Evolutionary conservation across 2,113 vertebrate genomes (phyloP), one percentile per base, ranked within the genome.

Genomic region (Sarotherodon lohbergeri): DNA sequence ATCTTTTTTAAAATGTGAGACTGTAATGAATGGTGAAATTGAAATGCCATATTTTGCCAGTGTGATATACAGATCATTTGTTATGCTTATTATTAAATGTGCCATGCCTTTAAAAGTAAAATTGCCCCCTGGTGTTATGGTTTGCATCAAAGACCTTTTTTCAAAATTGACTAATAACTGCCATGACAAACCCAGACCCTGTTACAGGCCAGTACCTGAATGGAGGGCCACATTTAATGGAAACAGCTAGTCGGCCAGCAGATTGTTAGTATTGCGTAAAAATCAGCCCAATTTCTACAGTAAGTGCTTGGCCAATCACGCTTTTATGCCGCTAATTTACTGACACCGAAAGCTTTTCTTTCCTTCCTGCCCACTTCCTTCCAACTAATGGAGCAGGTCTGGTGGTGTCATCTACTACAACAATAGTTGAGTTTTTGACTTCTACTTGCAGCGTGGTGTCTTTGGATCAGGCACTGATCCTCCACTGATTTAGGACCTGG

Each of bases 201-300:
- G 96, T 97, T 97, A 98, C 98, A 97, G 98, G 98, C 99, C 98
- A 98, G 97, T 96, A 97, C 97, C 97, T 97, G 97, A 98, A 98
- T 97, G 96, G 97, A 97, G 66, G 16, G 97, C 96, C 91, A 84
- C 92, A 97, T 97, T 98, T 98, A 98, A 98, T 98, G 97, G 97
- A 96, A 96, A 96, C 97, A 96, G 96, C 22, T 43, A 43, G 66
- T 43, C 66, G 0, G 0, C 39, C n/a, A 71, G n/a, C 22, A 73
- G 66, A 16, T 73, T 46, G 22, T 46, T 73, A 46, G 39, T 3
- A 43, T 4, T 46, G 13, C 3, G 5, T 46, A 73, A 27, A 27
- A 10, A 24, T 71, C 12, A 27, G 41, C 22, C 22, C 66, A 1
- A 3, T 46, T 73, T 46, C 13, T 73, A 6, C 39, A 73, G 66